Evolutionary conservation across 2,888 invertebrate genomes (phyloP).

Genomic region (Bibio marci): DNA sequence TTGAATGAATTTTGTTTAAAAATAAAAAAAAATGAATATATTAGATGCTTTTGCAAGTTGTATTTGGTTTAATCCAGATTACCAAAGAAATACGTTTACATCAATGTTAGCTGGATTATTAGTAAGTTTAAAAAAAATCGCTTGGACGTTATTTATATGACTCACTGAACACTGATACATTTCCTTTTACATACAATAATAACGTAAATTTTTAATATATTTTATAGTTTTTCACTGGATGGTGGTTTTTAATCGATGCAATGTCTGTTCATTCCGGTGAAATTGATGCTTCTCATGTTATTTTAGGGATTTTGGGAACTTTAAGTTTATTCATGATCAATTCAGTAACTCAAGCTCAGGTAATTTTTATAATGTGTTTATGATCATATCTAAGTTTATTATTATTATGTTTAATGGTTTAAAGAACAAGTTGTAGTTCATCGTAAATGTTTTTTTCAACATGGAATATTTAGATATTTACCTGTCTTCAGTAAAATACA

Average conservation of each 20-base stretch:
- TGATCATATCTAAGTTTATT: too few species aligned
- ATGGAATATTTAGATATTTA: too few species aligned
- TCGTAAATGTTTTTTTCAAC: too few species aligned
- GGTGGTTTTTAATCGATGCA: constrained; percentile 98
- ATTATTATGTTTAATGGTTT: too few species aligned
- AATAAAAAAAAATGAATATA: constrained; percentile 34
- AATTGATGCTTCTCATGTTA: constrained; percentile 66
- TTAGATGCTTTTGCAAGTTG: constrained; percentile 63
- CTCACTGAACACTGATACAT: too few species aligned
- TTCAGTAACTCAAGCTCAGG: constrained; percentile 88
- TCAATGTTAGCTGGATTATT: constrained; percentile 73
- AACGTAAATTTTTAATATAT: too few species aligned
- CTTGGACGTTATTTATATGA: too few species aligned
- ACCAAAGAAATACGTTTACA: constrained; percentile 71
- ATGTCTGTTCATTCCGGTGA: constrained; percentile 58
- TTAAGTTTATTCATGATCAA: constrained; percentile 95
- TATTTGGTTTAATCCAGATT: constrained; percentile 72
- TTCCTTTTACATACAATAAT: too few species aligned
- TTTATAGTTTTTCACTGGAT: constrained; percentile 80
- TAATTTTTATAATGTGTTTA: constrained; percentile 17
- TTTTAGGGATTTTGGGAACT: constrained; percentile 89
- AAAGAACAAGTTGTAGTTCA: too few species aligned
- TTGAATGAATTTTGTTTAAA: too few species aligned
- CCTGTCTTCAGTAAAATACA: too few species aligned
- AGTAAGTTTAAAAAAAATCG: constrained; percentile 37